phyloP scores from a whole-genome alignment of 1,140 invertebrate species.

The Saccostrea echinata region DNA sequence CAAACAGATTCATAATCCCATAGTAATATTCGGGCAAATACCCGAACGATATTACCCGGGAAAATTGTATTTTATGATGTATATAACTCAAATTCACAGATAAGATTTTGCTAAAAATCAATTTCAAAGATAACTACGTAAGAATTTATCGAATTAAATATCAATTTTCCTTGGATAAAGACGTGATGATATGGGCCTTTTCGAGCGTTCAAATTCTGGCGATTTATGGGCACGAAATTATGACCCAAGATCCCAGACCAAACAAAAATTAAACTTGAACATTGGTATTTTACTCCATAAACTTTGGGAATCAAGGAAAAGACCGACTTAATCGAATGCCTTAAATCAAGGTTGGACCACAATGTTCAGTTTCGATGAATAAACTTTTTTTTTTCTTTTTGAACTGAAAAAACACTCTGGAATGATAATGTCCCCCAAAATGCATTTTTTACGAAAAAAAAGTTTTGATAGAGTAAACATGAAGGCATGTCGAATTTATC shows the following conservation, averaged over 20 bases:
- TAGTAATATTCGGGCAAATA: slow-evolving; percentile 14
- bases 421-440: background rate
- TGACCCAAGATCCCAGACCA: slow-evolving; percentile 29
- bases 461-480: no score
- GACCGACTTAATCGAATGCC: background rate
- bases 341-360: background rate
- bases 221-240: slow-evolving; percentile 35
- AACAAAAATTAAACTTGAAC: background rate
- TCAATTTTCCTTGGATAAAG: slow-evolving; percentile 37
- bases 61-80: slow-evolving; percentile 38
- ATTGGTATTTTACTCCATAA: slow-evolving; percentile 10
- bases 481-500: no score
- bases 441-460: no score
- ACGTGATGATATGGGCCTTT: slow-evolving; percentile 8
- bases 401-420: background rate
- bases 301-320: background rate
- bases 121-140: slow-evolving; percentile 45
- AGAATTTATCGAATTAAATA: slow-evolving; percentile 50
- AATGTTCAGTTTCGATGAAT: background rate
- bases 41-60: background rate
- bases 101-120: slow-evolving; percentile 44
- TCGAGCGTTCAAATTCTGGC: slow-evolving; percentile 14
- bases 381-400: background rate
- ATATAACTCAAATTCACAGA: slow-evolving; percentile 16
- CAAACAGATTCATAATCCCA: slow-evolving; percentile 19